A percentile compares a stretch with the other conserved stretches of the same genome.
Conservation (phyloP, 2,888 invertebrate genomes). For the Pseudoips prasinana region DNA sequence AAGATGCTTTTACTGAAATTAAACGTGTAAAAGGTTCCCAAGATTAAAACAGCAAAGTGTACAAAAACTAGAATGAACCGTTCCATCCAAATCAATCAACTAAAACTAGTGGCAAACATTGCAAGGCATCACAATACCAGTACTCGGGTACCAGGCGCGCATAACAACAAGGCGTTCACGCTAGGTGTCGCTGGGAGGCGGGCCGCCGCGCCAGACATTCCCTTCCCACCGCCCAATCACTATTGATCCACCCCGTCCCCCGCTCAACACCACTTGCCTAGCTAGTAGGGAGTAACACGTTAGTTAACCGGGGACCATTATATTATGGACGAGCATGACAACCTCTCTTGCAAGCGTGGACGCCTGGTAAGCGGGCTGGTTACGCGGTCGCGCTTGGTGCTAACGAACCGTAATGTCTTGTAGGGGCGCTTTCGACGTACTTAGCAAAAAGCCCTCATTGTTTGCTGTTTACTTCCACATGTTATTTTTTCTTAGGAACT, state of each 20-base stretch:
- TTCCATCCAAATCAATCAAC: constrained; percentile 30
- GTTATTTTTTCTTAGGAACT: constrained; percentile 6
- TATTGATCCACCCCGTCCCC: constrained; percentile 62
- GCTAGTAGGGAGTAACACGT: constrained; percentile 42
- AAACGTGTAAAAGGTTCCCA: too few species aligned
- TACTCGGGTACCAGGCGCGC: constrained; percentile 67
- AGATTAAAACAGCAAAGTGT: not conserved
- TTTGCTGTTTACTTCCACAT: constrained; percentile 9
- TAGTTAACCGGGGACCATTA: constrained; percentile 45
- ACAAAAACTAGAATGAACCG: too few species aligned
- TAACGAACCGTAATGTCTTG: constrained; percentile 30
- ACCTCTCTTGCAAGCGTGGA: constrained; percentile 51
- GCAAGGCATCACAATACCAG: constrained; percentile 52
- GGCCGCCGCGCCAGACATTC: constrained; percentile 71
- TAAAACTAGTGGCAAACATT: constrained; percentile 29
- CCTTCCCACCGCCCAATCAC: constrained; percentile 69
- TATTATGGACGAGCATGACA: constrained; percentile 44
- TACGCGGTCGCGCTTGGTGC: constrained; percentile 34
- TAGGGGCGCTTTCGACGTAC: constrained; percentile 12
- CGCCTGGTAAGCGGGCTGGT: constrained; percentile 61
- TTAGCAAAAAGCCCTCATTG: constrained; percentile 19
- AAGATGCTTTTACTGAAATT: too few species aligned
- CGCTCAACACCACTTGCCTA: constrained; percentile 38
- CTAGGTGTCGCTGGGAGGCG: constrained; percentile 70
- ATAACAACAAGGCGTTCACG: constrained; percentile 72